Percentiles rank a stretch among this genome's conserved stretches.
Evolutionary conservation across 1,140 invertebrate species (phyloP).

Genomic region (Triops longicaudatus): DNA sequence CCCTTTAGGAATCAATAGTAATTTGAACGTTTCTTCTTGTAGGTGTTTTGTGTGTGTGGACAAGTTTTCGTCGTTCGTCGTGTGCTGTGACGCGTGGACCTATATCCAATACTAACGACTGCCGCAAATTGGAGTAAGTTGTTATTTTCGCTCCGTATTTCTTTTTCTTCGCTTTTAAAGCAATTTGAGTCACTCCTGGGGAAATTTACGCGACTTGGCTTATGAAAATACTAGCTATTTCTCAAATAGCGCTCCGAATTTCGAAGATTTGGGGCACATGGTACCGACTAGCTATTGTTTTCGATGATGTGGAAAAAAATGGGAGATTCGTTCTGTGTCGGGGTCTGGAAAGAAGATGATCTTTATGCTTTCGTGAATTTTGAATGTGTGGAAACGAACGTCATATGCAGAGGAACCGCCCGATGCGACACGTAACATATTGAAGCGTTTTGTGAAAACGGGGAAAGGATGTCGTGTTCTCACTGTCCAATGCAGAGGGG

Average conservation of each 20-base stretch:
- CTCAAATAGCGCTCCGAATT: too few relatives aligned
- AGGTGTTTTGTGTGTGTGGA: slow-evolving; percentile 8
- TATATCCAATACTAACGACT: background rate
- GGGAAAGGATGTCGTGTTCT: background rate
- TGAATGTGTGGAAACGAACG: background rate
- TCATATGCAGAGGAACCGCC: slow-evolving; percentile 10
- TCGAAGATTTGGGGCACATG: too few relatives aligned
- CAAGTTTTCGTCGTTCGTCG: background rate
- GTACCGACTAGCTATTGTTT: too few relatives aligned
- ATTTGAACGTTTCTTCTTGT: background rate
- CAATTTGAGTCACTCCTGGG: too few relatives aligned
- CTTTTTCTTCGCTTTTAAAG: background rate
- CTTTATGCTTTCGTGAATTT: slow-evolving; percentile 2
- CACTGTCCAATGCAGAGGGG: background rate
- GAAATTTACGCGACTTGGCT: too few relatives aligned
- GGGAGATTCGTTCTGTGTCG: background rate
- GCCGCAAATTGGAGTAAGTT: background rate
- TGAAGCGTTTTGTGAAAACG: background rate
- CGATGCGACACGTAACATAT: background rate
- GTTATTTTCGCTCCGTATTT: background rate
- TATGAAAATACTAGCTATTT: too few relatives aligned
- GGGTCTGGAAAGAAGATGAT: background rate
- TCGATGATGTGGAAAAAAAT: too few relatives aligned
- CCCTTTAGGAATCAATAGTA: background rate
- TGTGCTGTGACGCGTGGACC: background rate